phyloP scores from a whole-genome alignment of 2,113 vertebrate genomes.

The Platycercus adscitus region DNA sequence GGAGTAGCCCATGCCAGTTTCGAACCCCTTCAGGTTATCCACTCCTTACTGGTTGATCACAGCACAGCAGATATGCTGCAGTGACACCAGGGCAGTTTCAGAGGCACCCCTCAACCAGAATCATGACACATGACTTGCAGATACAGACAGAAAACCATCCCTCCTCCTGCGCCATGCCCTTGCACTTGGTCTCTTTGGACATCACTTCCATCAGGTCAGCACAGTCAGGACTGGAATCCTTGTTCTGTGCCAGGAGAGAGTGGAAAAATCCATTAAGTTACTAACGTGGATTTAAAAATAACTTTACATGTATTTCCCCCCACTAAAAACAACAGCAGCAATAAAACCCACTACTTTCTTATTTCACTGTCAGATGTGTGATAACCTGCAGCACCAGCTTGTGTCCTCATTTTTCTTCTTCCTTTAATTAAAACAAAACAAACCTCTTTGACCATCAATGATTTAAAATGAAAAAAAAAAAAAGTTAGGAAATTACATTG shows the following conservation, averaged over 20 bases:
- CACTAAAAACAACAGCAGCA: neutral
- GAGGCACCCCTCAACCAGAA: fast-evolving
- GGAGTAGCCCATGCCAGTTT: neutral
- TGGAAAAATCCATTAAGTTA: constrained; percentile 61
- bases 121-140: neutral
- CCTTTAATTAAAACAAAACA: constrained; percentile 55
- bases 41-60: neutral
- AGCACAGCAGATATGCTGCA: neutral
- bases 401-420: neutral
- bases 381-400: constrained; percentile 41
- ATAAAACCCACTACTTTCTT: constrained; percentile 1
- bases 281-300: constrained; percentile 72
- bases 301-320: neutral
- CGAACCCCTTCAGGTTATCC: neutral
- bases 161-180: neutral
- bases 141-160: neutral
- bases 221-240: neutral
- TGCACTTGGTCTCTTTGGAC: neutral
- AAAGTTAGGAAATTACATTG: constrained; percentile 15
- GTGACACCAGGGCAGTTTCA: neutral
- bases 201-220: constrained; percentile 15
- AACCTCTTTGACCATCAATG: constrained; percentile 21
- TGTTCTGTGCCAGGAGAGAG: neutral
- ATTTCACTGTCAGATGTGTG: constrained; percentile 50
- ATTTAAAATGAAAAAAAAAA: neutral